A percentile compares a stretch with the other conserved stretches of the same genome.
These are phyloP conservation scores for Tromatobia lineatoria DNA, from an alignment of 2,888 invertebrate species.

Conservation along the genomic window DNA sequence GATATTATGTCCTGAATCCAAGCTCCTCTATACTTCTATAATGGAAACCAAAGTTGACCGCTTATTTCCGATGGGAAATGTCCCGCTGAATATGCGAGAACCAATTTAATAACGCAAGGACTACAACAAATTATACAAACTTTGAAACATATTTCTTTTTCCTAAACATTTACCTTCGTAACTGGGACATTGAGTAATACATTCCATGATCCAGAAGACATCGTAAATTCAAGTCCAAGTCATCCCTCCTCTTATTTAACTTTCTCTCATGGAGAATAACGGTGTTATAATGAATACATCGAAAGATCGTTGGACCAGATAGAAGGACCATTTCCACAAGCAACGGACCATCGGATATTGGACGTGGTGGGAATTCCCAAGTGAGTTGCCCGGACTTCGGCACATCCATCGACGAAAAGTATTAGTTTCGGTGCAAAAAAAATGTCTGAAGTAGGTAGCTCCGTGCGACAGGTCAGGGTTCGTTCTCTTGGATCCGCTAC, in stretches of 20 bases:
- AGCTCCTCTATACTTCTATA: too few relatives aligned
- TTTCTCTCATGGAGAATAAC: neutral
- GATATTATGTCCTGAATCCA: too few relatives aligned
- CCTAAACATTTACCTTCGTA: neutral
- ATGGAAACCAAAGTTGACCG: too few relatives aligned
- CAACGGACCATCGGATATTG: conserved; percentile 6
- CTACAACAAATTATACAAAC: neutral
- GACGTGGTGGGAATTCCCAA: conserved; percentile 29
- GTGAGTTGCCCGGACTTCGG: conserved; percentile 13
- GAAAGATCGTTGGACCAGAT: neutral
- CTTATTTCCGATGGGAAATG: too few relatives aligned
- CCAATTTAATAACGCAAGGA: too few relatives aligned
- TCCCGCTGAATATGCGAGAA: too few relatives aligned
- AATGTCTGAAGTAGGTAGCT: neutral
- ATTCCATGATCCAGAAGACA: neutral
- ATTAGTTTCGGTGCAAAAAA: neutral
- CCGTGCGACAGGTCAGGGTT: conserved; percentile 51
- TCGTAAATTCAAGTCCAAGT: neutral
- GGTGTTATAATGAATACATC: neutral
- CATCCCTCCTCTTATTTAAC: neutral
- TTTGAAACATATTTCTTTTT: neutral
- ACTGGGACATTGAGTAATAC: neutral
- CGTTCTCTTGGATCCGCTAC: neutral
- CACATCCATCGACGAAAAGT: neutral
- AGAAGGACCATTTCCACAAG: neutral